Percentiles rank a stretch among this genome's conserved stretches.
Evolutionary conservation across 92 coral and sea anemone genomes (phyloP).

Genomic region (Blastomussa wellsi): DNA sequence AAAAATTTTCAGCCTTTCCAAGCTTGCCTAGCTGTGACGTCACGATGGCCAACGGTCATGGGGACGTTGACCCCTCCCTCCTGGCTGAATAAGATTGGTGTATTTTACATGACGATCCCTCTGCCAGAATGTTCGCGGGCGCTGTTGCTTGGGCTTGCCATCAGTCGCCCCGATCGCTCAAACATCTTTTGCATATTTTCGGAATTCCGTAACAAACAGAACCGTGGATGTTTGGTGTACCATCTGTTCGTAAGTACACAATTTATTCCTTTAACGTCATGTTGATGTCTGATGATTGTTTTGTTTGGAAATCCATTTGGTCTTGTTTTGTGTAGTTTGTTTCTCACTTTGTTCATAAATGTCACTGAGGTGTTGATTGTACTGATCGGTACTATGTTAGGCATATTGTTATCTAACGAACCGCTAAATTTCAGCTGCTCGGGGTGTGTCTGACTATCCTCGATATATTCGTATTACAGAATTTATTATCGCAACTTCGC

Average conservation of each 20-base stretch:
- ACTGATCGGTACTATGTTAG: neutral
- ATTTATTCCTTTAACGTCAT: neutral
- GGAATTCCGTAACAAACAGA: neutral
- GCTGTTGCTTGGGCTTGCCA: neutral
- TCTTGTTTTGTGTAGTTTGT: neutral
- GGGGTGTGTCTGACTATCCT: neutral
- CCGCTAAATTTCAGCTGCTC: neutral
- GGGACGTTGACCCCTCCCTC: too few relatives aligned
- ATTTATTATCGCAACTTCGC: too few relatives aligned
- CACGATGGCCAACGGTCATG: too few relatives aligned
- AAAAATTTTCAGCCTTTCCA: too few relatives aligned
- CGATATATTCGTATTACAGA: too few relatives aligned
- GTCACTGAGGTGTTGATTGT: neutral
- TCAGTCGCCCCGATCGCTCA: neutral
- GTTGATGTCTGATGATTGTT: neutral
- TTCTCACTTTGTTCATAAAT: neutral
- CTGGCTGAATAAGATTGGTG: neutral
- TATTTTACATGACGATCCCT: neutral
- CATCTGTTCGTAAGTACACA: slow-evolving; percentile 2
- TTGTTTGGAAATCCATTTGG: neutral
- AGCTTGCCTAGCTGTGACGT: too few relatives aligned
- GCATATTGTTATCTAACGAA: neutral
- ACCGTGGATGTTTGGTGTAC: neutral
- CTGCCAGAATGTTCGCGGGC: neutral
- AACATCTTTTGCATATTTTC: slow-evolving; percentile 1